These are phyloP conservation scores for Sprattus sprattus DNA, from an alignment of 2,113 vertebrate species.

Conservation along the genomic window DNA sequence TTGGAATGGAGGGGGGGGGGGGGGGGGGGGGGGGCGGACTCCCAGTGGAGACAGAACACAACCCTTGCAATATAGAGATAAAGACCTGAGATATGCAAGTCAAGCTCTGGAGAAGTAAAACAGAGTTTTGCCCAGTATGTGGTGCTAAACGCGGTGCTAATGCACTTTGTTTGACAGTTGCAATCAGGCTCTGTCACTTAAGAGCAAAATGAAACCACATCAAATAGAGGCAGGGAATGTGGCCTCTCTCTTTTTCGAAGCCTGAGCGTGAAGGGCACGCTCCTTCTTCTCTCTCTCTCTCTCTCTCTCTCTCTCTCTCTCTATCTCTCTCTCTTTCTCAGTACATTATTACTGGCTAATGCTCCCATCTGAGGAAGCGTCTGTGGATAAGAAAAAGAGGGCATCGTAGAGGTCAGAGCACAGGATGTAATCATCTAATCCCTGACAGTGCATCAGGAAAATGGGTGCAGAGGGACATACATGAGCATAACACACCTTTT, in stretches of 20 bases:
- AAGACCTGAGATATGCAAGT: not conserved
- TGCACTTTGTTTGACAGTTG: constrained; percentile 9
- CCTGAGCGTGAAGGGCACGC: not conserved
- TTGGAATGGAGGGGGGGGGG: not conserved
- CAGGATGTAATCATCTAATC: constrained; percentile 12
- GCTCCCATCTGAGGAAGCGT: not conserved
- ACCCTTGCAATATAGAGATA: not conserved
- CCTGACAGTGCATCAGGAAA: not conserved
- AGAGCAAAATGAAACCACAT: not conserved
- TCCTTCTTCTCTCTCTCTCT: not conserved
- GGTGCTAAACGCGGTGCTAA: not conserved
- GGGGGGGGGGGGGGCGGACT: not conserved
- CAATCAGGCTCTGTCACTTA: not conserved
- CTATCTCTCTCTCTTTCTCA: not conserved
- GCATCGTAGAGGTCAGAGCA: not conserved
- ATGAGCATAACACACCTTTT: not conserved
- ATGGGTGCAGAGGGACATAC: not conserved
- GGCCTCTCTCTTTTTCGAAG: not conserved
- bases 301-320: not conserved
- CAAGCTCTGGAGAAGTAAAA: not conserved
- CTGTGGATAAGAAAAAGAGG: not conserved
- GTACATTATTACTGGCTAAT: not conserved
- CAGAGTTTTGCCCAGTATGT: not conserved
- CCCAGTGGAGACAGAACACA: not conserved
- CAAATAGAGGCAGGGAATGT: not conserved